These are phyloP conservation scores for Pantherophis vulpinus DNA, from an alignment of 2,797 vertebrate genomes.

Conservation along the genomic window DNA sequence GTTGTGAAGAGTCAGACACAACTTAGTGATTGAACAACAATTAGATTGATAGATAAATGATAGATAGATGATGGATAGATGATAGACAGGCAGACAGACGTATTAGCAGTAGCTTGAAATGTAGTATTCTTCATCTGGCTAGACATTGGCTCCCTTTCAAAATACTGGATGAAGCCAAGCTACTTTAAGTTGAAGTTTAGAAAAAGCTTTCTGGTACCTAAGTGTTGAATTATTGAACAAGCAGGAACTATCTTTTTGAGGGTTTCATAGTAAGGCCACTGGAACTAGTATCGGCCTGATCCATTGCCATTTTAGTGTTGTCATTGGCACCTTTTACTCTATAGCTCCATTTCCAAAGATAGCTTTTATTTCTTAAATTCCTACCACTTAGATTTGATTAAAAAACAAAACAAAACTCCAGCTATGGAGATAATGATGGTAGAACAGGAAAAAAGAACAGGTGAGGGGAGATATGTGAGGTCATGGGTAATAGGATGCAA, in stretches of 20 bases:
- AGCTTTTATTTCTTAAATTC: not conserved
- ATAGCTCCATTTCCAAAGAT: not conserved
- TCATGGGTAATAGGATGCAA: not conserved
- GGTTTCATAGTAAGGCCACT: not conserved
- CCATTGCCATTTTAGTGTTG: not conserved
- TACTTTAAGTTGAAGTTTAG: constrained; percentile 36
- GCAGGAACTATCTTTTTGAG: not conserved
- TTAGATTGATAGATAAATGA: no score
- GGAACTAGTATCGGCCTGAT: not conserved
- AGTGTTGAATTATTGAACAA: not conserved
- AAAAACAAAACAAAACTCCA: not conserved
- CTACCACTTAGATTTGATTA: not conserved
- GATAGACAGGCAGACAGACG: no score
- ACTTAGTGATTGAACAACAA: no score
- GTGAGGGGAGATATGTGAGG: not conserved
- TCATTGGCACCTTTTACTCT: not conserved
- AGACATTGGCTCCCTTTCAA: not conserved
- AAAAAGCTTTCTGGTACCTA: not conserved
- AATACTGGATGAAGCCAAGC: constrained; percentile 48
- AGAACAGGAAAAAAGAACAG: not conserved
- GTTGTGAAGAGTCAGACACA: no score
- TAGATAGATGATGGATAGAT: no score
- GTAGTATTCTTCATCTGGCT: not conserved
- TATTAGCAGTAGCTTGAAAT: not conserved
- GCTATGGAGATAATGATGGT: not conserved